Evolutionary conservation across 2,113 vertebrate genomes (phyloP), one percentile per base, ranked within the genome.

Genomic region (Engystomops pustulosus): DNA sequence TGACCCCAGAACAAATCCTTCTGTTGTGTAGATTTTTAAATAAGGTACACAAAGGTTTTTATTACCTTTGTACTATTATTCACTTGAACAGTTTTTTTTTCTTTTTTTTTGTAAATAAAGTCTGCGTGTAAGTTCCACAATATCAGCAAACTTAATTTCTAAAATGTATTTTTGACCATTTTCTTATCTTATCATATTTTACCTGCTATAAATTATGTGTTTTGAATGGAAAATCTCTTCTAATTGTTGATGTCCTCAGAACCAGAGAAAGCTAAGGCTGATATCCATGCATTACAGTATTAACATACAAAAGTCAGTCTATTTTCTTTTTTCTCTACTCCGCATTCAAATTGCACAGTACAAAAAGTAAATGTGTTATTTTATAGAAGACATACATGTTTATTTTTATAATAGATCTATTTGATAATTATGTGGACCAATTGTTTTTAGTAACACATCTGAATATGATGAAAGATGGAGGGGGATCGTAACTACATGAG

Each of bases 331-430:
- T n/a, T n/a, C n/a, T n/a, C n/a, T n/a, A n/a, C n/a, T n/a, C n/a
- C n/a, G n/a, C n/a, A n/a, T n/a, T n/a, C n/a, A n/a, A n/a, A n/a
- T n/a, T n/a, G 89, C 94, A 94, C 90, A 88, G 92, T 94, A 18
- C 27, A 90, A 92, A 87, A 92, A 87, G 88, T 93, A 93, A 91
- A 91, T 89, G 62, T 71, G 91, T 93, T 92, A 89, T 41, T 92
- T 89, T 91, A 94, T 95, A 95, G 93, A 91, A 94, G 93, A 87
- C 91, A 84, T 87, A 91, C 84, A 90, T 89, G 90, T 92, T 93
- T 95, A 94, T 95, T 95, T 95, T 95, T 95, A 89, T 95, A 94
- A 90, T 79, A 89, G 91, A 90, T 85, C n/a, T 88, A 88, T 89
- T 89, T 86, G 88, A 89, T 87, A 90, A 86, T 90, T 88, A 93